A percentile compares a stretch with the other conserved stretches of the same genome.
Conservation (phyloP, 1,140 invertebrate genomes). For the Bombus picipes region DNA sequence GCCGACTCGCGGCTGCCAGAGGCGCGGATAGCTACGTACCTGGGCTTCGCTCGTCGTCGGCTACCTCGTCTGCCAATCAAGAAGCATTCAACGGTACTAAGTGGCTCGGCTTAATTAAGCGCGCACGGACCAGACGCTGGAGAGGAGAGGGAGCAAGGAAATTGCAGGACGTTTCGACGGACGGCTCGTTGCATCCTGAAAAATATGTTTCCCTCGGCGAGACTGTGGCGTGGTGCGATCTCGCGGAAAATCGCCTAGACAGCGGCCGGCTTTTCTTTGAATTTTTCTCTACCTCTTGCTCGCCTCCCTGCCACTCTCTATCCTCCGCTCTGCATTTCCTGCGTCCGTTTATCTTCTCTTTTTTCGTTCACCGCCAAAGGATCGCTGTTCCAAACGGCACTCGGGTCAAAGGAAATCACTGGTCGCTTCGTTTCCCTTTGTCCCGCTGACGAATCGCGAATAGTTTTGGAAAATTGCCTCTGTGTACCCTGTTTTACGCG, state of each 20-base stretch:
- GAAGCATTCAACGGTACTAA: slow-evolving; percentile 73
- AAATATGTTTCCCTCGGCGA: slow-evolving; percentile 56
- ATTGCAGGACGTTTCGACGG: slow-evolving; percentile 46
- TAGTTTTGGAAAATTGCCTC: background rate
- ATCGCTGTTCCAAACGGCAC: background rate
- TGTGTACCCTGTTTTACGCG: background rate
- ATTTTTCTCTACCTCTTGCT: background rate
- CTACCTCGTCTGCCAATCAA: slow-evolving; percentile 72
- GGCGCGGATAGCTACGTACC: slow-evolving; percentile 61
- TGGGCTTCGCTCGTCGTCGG: slow-evolving; percentile 62
- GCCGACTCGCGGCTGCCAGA: slow-evolving; percentile 62
- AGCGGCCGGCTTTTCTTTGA: slow-evolving; percentile 45
- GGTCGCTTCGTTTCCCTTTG: slow-evolving; percentile 35
- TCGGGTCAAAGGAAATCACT: slow-evolving; percentile 20
- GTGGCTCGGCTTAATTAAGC: slow-evolving; percentile 73
- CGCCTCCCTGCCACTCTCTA: background rate
- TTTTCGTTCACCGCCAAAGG: background rate
- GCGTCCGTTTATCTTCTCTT: background rate
- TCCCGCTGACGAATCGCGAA: background rate
- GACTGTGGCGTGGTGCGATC: slow-evolving; percentile 15
- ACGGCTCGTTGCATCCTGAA: slow-evolving; percentile 56
- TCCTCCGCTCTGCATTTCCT: background rate
- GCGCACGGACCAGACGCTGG: slow-evolving; percentile 47
- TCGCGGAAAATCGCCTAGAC: slow-evolving; percentile 55
- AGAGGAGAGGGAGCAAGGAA: slow-evolving; percentile 17